Percentiles rank a stretch among this genome's conserved stretches.
phyloP scores from a whole-genome alignment of 1,140 invertebrate genomes.

The Tribolium castaneum region DNA sequence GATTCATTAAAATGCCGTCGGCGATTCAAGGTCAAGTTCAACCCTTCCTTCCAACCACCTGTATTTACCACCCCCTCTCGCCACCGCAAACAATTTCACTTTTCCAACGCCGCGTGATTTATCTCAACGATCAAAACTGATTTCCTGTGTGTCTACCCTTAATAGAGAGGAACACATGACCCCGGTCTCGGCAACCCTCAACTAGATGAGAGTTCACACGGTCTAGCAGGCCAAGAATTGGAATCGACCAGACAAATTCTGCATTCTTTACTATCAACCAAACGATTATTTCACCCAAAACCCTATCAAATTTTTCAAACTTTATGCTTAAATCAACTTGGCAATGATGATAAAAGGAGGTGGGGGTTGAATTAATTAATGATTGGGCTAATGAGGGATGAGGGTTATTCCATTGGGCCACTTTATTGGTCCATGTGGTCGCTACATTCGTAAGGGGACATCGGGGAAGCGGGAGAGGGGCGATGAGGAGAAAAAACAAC shows the following conservation, averaged over 20 bases:
- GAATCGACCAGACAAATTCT: slow-evolving; percentile 11
- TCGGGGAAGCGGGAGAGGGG: neutral
- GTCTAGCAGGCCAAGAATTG: slow-evolving; percentile 40
- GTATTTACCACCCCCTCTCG: slow-evolving; percentile 28
- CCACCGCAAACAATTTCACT: slow-evolving; percentile 40
- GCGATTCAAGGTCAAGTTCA: slow-evolving; percentile 17
- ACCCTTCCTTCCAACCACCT: slow-evolving; percentile 9
- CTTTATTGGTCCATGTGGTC: slow-evolving; percentile 43
- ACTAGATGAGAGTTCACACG: slow-evolving; percentile 47
- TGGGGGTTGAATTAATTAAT: neutral
- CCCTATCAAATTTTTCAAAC: neutral
- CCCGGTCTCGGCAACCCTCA: slow-evolving; percentile 27
- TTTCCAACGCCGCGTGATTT: slow-evolving; percentile 33
- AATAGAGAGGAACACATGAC: slow-evolving; percentile 43
- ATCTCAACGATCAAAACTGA: slow-evolving; percentile 40
- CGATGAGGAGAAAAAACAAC: slow-evolving; percentile 34
- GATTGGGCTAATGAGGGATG: neutral
- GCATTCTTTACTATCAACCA: neutral
- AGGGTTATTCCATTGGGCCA: slow-evolving; percentile 7
- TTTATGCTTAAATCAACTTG: neutral
- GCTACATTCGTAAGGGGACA: slow-evolving; percentile 24
- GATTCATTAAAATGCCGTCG: slow-evolving; percentile 15
- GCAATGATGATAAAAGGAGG: neutral
- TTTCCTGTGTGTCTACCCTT: slow-evolving; percentile 44
- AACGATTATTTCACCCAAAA: neutral